Evolutionary conservation across 2,797 vertebrate species (phyloP), one percentile per base, ranked within the genome.

Genomic region (Pithecia hirsuta): DNA sequence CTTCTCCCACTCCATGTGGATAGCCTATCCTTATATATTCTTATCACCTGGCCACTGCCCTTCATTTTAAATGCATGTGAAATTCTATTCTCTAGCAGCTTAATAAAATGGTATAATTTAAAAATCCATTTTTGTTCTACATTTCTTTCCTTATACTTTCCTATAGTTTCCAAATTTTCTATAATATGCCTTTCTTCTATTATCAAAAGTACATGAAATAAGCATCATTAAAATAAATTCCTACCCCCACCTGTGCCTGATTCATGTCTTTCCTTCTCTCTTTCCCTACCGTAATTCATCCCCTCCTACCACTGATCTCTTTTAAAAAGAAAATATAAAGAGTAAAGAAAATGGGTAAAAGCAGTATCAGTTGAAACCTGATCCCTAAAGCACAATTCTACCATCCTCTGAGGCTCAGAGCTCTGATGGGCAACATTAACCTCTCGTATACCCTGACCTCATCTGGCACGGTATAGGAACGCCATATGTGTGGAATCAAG

Each of bases 51-150:
- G 46, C 7, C 57, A 26, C 26, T 61, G 20, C 24, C 12, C 74
- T 93, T 94, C 59, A 33, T 90, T 97, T 88, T 67, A 97, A 97
- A 96, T 80, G 76, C 14, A 70, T 20, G 70, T 94, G 36, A 87
- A 92, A 83, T 93, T 92, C 78, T 92, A 93, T 89, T 79, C 50
- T 89, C n/a, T 17, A 90, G 44, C 81, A 95, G 36, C 61, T 94
- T 93, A 79, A 41, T 85, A 93, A 95, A 70, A 79, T 30, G 28
- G 13, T 72, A 1, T 88, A 87, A 83, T 57, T 39, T 36, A 88
- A 95, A 88, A 95, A 55, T 2, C 26, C 15, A 48, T 55, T 36
- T 28, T 90, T 92, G 22, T 70, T 91, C 46, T 88, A 92, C 55
- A 92, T 89, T 75, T 74, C 28, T 89, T 85, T 89, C 19, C 90